Evolutionary conservation across 1,140 invertebrate species (phyloP), one percentile per base, ranked within the genome.

Genomic region (Macrobrachium rosenbergii): DNA sequence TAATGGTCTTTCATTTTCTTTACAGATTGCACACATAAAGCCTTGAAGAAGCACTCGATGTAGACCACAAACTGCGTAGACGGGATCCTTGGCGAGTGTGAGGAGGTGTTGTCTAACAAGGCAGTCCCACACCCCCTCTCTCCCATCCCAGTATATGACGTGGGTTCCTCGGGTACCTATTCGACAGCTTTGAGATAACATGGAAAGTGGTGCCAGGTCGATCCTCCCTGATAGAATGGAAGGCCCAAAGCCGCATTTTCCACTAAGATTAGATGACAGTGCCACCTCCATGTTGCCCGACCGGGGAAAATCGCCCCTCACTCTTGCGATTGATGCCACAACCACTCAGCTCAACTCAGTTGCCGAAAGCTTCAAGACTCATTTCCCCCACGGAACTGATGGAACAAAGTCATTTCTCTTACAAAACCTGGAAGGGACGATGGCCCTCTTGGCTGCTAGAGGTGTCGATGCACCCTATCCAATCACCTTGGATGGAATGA

Each of bases 121-220:
- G 52, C 52, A 52, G 2, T 52, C 52, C 52, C 52, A 52, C 52
- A 52, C 52, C 52, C 52, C 52, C 52, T 52, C 52, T 52, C 52
- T 52, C 52, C 52, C 52, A 52, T 52, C 52, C 52, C 52, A 52
- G 7, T 12, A 52, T 0, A 8, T 52, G 0, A 10, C 52, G 12
- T 12, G 52, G 7, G 7, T 52, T 52, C 52, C 52, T 52, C 52
- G 7, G 52, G 52, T 52, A 2, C 52, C 52, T 5, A 52, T 52
- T 52, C 52, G 8, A 52, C 52, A 52, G 12, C 52, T 12, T 8
- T 12, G 52, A 52, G 7, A 52, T 52, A 52, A 8, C 69, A 83
- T 83, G 82, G 82, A 83, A 59, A 52, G 52, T 52, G 82, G 72
- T 21, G 73, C 21, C 52, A 83, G 82, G 82, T 83, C 82, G 16